A percentile compares a stretch with the other conserved stretches of the same genome.
phyloP scores from a whole-genome alignment of 2,888 invertebrate genomes.

The Drosophila setosimentum region DNA sequence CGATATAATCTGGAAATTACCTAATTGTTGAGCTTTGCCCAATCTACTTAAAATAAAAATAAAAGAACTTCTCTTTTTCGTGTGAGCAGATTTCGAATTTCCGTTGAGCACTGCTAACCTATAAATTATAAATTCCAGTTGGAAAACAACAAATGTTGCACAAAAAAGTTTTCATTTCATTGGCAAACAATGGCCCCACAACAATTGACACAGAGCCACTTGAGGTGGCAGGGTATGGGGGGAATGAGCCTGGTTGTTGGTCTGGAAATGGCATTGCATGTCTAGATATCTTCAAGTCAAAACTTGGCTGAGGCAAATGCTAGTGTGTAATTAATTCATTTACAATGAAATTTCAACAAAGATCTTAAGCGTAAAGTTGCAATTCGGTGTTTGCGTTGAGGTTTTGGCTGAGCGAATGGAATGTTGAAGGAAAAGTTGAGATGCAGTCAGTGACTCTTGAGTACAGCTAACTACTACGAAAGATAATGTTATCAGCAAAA shows the following conservation, averaged over 20 bases:
- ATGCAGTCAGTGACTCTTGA: neutral
- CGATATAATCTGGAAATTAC: constrained; percentile 56
- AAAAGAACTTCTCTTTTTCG: constrained; percentile 56
- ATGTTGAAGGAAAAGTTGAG: constrained; percentile 31
- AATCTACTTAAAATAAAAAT: constrained; percentile 30
- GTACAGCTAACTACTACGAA: too few relatives aligned
- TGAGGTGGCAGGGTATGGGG: neutral
- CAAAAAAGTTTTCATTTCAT: constrained; percentile 52
- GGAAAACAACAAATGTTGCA: constrained; percentile 17
- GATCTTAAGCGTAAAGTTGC: constrained; percentile 52
- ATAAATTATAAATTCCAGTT: constrained; percentile 74
- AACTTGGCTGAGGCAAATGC: constrained; percentile 52
- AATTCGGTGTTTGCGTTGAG: constrained; percentile 23
- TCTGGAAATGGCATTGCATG: constrained; percentile 59
- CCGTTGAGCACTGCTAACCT: constrained; percentile 67
- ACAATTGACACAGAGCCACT: constrained; percentile 62
- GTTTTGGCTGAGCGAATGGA: constrained; percentile 29
- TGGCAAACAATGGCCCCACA: constrained; percentile 63
- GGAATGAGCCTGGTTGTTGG: constrained; percentile 4
- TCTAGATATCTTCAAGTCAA: constrained; percentile 39
- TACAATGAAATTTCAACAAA: constrained; percentile 57
- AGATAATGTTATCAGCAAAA: neutral
- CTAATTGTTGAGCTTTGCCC: constrained; percentile 48
- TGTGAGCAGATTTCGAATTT: constrained; percentile 36
- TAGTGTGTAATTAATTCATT: constrained; percentile 72